These are phyloP conservation scores for Agrochola litura DNA, from an alignment of 2,888 invertebrate genomes.

Conservation along the genomic window DNA sequence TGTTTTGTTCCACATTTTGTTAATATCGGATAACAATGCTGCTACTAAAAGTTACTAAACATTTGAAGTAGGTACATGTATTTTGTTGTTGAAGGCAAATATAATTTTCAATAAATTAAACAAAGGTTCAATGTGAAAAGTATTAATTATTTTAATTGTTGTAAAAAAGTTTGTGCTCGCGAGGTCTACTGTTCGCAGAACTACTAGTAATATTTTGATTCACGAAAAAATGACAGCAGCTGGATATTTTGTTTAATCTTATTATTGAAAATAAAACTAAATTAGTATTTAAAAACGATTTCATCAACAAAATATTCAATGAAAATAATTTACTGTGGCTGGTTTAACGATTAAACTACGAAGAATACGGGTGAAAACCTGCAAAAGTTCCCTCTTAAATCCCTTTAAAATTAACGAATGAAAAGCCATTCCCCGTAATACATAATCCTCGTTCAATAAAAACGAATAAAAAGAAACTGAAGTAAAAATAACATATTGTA, in stretches of 20 bases:
- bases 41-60: constrained; percentile 7
- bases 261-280: background rate
- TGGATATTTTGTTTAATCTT: background rate
- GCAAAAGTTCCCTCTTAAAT: background rate
- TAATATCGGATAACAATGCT: constrained; percentile 25
- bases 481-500: constrained; percentile 43
- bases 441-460: constrained; percentile 42
- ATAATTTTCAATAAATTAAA: background rate
- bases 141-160: background rate
- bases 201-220: background rate
- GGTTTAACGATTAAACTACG: background rate
- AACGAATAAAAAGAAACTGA: constrained; percentile 21
- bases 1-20: constrained; percentile 44
- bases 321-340: background rate
- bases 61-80: constrained; percentile 8
- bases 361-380: background rate
- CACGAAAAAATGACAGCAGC: background rate
- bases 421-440: background rate
- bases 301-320: background rate
- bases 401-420: constrained; percentile 8
- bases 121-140: background rate
- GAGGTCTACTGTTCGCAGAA: too few relatives aligned
- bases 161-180: too few relatives aligned
- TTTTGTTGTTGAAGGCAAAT: background rate
- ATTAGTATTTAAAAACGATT: background rate